phyloP scores from a whole-genome alignment of 2,113 vertebrate genomes.

The Sprattus sprattus region DNA sequence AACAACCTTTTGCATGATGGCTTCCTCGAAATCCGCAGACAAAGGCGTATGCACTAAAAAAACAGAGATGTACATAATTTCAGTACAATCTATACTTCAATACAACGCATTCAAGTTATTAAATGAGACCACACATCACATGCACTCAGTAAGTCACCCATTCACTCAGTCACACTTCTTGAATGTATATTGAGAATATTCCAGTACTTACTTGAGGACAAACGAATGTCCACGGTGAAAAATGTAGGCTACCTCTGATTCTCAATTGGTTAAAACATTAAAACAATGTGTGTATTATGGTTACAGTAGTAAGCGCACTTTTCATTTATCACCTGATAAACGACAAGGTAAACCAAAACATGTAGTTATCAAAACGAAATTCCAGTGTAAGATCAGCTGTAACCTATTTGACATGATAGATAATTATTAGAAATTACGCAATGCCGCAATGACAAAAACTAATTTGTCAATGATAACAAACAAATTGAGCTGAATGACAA shows the following conservation, averaged over 20 bases:
- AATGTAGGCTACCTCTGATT: neutral
- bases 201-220: conserved; percentile 13
- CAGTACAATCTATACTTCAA: conserved; percentile 33
- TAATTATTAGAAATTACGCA: neutral
- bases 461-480: neutral
- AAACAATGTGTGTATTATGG: neutral
- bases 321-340: neutral
- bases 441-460: neutral
- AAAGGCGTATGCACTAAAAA: conserved; percentile 53
- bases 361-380: neutral
- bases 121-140: conserved; percentile 10
- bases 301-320: neutral
- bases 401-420: neutral
- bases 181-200: conserved; percentile 1
- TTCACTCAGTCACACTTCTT: neutral
- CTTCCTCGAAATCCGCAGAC: conserved; percentile 40
- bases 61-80: conserved; percentile 54
- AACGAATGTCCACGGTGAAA: neutral
- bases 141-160: conserved; percentile 1
- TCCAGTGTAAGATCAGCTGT: neutral
- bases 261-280: neutral
- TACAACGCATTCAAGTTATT: neutral
- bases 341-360: neutral
- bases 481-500: conserved; percentile 53
- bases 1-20: conserved; percentile 56